Base-by-base conservation (phyloP, 1,140 invertebrate species). In the Drosophila insularis region DNA sequence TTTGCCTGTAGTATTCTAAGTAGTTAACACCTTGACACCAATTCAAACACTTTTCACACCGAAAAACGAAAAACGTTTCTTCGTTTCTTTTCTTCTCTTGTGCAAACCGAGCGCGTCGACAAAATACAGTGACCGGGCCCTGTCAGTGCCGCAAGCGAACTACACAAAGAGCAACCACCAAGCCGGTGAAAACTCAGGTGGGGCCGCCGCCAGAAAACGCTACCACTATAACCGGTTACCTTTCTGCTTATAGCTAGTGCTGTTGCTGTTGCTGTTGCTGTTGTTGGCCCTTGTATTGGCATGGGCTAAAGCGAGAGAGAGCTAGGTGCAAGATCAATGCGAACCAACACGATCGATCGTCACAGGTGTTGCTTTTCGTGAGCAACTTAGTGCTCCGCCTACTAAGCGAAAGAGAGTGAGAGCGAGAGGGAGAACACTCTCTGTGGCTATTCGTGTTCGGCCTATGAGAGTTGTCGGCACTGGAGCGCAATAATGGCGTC, bases 121-220 rank as follows among this genome's bases (percentile, higher is more conserved):
- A 73, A 72, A 65, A 50, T 65, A 67, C 63, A 71, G 74, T 84
- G 80, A 89, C 84, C 74, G 84, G 80, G 85, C 84, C 74, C 77
- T 74, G 86, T 70, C 84, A 80, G 66, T 75, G 84, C 84, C 84
- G 85, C 73, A 79, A 89, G 80, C 84, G 63, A 80, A 89, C 84
- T 89, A 89, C 84, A 66, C 69, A 66, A 72, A 70, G 60, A 81
- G 71, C 74, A 76, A 39, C 58, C 43, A 78, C 39, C 55, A 62
- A 72, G 61, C 80, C 77, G 84, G 84, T 80, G 68, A 78, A 78
- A 78, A 78, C 72, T 89, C 84, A 89, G 80, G 84, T 89, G 84
- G 76, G 84, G 65, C 56, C 23, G 46, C 68, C 65, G 2, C 3
- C n/a, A 43, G 17, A 17, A 46, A 46, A 17, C 14, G 7, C 14